Evolutionary conservation across 2,888 invertebrate species (phyloP).

Genomic region (Eristalis pertinax): DNA sequence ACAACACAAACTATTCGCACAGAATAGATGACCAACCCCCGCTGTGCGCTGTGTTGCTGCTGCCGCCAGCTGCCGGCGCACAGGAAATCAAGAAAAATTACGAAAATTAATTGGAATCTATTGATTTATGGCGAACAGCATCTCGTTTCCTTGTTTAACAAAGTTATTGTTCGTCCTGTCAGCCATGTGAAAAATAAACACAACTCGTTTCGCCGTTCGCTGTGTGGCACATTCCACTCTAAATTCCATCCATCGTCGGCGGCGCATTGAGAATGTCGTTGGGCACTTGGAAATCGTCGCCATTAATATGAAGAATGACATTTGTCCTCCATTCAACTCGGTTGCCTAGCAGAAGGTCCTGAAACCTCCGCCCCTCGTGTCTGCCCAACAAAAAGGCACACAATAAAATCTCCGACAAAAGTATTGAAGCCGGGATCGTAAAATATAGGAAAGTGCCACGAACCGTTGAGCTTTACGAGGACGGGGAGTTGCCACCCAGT

Average conservation of each 20-base stretch:
- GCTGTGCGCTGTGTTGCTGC: not conserved
- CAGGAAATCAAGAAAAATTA: slow-evolving; percentile 68
- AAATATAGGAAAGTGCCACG: slow-evolving; percentile 63
- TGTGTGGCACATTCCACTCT: slow-evolving; percentile 38
- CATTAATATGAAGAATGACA: slow-evolving; percentile 69
- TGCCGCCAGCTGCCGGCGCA: slow-evolving; percentile 46
- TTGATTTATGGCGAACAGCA: slow-evolving; percentile 68
- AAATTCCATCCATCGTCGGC: slow-evolving; percentile 47
- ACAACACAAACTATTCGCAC: slow-evolving; percentile 61
- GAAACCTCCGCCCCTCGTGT: not conserved
- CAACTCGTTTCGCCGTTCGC: slow-evolving; percentile 46
- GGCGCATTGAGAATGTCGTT: slow-evolving; percentile 53
- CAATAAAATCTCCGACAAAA: slow-evolving; percentile 60
- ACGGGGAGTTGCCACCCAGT: not conserved
- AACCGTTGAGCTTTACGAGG: slow-evolving; percentile 24
- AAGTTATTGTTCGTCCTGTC: slow-evolving; percentile 70
- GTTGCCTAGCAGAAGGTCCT: slow-evolving; percentile 7
- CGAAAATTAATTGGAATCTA: slow-evolving; percentile 72
- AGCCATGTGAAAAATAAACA: slow-evolving; percentile 70
- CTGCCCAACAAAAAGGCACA: slow-evolving; percentile 11
- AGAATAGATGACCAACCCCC: slow-evolving; percentile 57
- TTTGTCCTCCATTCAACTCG: slow-evolving; percentile 25
- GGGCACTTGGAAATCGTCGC: slow-evolving; percentile 66
- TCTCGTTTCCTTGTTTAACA: slow-evolving; percentile 61
- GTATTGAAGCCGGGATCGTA: slow-evolving; percentile 54